Conservation (phyloP, 2,888 invertebrate genomes). For the Piscicola geometra region DNA sequence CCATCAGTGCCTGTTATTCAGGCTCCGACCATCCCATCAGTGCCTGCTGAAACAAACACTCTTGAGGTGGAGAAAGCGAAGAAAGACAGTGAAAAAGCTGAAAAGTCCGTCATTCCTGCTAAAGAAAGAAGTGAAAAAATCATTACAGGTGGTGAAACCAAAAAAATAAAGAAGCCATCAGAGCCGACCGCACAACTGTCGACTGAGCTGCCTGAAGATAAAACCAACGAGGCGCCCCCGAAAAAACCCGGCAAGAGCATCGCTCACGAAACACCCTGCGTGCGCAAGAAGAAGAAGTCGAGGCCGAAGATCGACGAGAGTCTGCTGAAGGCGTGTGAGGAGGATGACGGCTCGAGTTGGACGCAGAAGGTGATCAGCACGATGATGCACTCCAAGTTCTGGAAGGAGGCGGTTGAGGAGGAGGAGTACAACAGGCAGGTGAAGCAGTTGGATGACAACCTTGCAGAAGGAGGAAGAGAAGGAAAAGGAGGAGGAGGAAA, state of each 20-base stretch:
- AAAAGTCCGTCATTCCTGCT: not conserved
- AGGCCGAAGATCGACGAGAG: conserved; percentile 8
- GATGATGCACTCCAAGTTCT: conserved; percentile 13
- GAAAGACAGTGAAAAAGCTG: not conserved
- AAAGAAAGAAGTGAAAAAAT: not conserved
- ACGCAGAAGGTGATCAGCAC: conserved; percentile 6
- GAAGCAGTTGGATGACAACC: not conserved
- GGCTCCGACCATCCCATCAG: too few relatives aligned
- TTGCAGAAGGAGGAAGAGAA: not conserved
- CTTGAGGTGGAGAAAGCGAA: not conserved
- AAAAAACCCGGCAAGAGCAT: not conserved
- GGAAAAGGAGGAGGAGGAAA: not conserved
- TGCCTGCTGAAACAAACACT: not conserved
- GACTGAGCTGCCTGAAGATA: too few relatives aligned
- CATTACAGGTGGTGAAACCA: too few relatives aligned
- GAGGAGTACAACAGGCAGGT: not conserved
- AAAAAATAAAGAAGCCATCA: too few relatives aligned
- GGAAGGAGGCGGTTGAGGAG: conserved; percentile 6
- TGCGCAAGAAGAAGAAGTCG: conserved; percentile 19
- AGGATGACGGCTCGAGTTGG: not conserved
- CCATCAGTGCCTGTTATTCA: too few relatives aligned
- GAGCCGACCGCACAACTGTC: too few relatives aligned
- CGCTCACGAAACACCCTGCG: conserved; percentile 21
- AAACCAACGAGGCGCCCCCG: not conserved
- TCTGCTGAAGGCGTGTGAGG: not conserved